A percentile compares a stretch with the other conserved stretches of the same genome.
phyloP scores from a whole-genome alignment of 2,113 vertebrate genomes.

The Oncorhynchus kisutch region DNA sequence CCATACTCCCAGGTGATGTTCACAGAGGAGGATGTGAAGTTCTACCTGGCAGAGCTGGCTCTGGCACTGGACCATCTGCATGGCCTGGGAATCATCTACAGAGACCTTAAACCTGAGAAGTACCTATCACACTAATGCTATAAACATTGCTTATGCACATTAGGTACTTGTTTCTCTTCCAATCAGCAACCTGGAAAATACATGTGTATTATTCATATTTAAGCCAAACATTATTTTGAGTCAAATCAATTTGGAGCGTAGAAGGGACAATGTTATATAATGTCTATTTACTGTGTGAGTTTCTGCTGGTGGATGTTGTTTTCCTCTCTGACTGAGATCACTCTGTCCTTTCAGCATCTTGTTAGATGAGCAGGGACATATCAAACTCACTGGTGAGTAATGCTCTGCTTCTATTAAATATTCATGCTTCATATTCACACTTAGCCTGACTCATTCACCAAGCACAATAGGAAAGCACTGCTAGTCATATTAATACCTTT shows the following conservation, averaged over 20 bases:
- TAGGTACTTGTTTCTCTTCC: not conserved
- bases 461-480: not conserved
- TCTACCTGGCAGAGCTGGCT: conserved; percentile 86
- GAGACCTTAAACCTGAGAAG: conserved; percentile 89
- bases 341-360: conserved; percentile 77
- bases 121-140: conserved; percentile 48
- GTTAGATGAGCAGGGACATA: conserved; percentile 85
- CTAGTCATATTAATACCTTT: too few relatives aligned
- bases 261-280: not conserved
- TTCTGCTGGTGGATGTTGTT: conserved; percentile 71
- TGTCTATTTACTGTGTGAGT: conserved; percentile 58
- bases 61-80: conserved; percentile 85
- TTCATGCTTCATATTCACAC: conserved; percentile 3
- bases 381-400: conserved; percentile 83
- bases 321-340: not conserved
- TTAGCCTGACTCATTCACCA: conserved; percentile 8
- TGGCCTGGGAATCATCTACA: conserved; percentile 85
- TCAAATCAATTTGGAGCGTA: too few relatives aligned
- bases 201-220: not conserved
- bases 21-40: conserved; percentile 88
- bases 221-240: too few relatives aligned
- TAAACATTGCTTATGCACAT: not conserved
- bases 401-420: not conserved
- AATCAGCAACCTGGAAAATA: conserved; percentile 1
- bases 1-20: conserved; percentile 82